Base-by-base conservation (phyloP, 2,113 vertebrate genomes). In the Sminthopsis crassicaudata region DNA sequence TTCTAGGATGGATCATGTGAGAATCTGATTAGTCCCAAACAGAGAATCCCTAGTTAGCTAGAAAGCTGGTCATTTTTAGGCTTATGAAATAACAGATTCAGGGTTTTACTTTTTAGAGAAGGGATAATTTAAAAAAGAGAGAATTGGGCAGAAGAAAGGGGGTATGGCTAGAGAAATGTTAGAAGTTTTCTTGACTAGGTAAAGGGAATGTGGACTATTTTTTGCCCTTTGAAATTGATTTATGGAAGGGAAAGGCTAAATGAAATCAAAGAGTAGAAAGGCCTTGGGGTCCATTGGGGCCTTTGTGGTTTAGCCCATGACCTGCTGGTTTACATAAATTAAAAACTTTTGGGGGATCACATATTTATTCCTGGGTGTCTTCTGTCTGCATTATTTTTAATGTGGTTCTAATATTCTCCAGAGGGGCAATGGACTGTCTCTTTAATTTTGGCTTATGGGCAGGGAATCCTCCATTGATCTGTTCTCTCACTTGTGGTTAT, bases 321-420 rank as follows among this genome's bases (percentile, higher is more conserved):
- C 97, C 97, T 95, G 90, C 96, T 90, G 93, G 1, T 36, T 98
- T 91, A 67, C 84, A 95, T 97, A 97, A 94, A 93, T 30, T 96
- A 90, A 50, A 55, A 2, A 90, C 95, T 97, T 96, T 89, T 60
- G 36, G 67, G 94, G 94, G 88, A 97, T 97, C 97, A 97, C 97
- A 96, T 96, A 96, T 96, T 97, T 93, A 96, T 97, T 97, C 94
- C 96, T 98, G 97, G 97, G 98, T 98, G 96, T 98, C 67, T 84
- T 42, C 16, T 84, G 67, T 42, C n/a, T 84, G 50, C 46, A 30
- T 84, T 90, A 51, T 51, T 98, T 98, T 98, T 96, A 96, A 93
- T 94, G 91, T 98, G 97, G 94, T 97, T 97, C 92, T 95, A 97
- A 97, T 97, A 96, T 94, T 97, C 97, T 94, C 97, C 96, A 96